phyloP scores from a whole-genome alignment of 64 coral and sea anemone genomes.

The Platygyra sinensis region DNA sequence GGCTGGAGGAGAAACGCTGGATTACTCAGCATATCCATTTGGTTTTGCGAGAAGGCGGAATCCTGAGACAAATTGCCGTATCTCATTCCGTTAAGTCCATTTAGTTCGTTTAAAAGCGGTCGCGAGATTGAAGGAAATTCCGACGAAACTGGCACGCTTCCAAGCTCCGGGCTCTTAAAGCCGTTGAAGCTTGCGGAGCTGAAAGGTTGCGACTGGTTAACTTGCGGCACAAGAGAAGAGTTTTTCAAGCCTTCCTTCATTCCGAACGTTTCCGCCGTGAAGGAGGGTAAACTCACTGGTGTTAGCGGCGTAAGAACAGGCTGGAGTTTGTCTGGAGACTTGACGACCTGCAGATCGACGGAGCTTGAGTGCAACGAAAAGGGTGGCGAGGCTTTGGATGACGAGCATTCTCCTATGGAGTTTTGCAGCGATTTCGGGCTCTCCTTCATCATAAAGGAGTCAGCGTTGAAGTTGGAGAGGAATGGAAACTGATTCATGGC shows the following conservation, averaged over 20 bases:
- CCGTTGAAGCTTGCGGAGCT: conserved; percentile 81
- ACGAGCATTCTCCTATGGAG: conserved; percentile 42
- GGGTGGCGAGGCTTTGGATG: conserved; percentile 64
- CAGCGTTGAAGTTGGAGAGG: conserved; percentile 86
- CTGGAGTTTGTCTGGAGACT: conserved; percentile 90
- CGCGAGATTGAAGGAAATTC: conserved; percentile 95
- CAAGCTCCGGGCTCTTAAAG: conserved; percentile 98
- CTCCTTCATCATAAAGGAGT: conserved; percentile 88
- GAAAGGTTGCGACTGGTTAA: conserved; percentile 68
- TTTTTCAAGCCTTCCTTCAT: conserved; percentile 87
- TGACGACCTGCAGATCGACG: conserved; percentile 61
- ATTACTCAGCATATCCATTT: conserved; percentile 88
- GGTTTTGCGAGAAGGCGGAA: conserved; percentile 79
- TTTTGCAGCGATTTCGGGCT: conserved; percentile 55
- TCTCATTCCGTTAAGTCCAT: conserved; percentile 89
- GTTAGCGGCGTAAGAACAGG: conserved; percentile 86
- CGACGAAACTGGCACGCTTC: conserved; percentile 85
- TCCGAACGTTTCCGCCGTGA: conserved; percentile 79
- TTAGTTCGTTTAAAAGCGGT: conserved; percentile 90
- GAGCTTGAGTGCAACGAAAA: conserved; percentile 78
- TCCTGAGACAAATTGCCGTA: conserved; percentile 84
- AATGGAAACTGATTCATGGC: conserved; percentile 96
- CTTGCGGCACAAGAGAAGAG: conserved; percentile 62
- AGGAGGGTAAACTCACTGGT: conserved; percentile 89
- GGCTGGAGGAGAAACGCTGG: conserved; percentile 85